phyloP scores from a whole-genome alignment of 2,113 vertebrate species.

The Anhinga rufa region DNA sequence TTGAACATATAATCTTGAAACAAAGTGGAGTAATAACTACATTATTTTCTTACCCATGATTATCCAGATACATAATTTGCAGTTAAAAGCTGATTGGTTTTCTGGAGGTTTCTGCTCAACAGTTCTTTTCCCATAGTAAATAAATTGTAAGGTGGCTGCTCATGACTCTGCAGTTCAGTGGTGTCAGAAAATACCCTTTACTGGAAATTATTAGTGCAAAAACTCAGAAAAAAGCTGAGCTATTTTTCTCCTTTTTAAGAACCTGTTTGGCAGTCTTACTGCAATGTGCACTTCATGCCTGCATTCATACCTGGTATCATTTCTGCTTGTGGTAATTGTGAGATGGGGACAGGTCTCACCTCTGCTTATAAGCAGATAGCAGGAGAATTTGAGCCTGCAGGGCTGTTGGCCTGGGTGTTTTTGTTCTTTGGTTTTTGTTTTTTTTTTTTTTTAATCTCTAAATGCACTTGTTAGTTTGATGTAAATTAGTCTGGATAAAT shows the following conservation, averaged over 20 bases:
- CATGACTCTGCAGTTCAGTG: neutral
- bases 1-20: neutral
- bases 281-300: too few species aligned
- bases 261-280: too few species aligned
- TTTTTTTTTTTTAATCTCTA: neutral
- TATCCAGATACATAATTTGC: neutral
- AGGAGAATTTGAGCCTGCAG: neutral
- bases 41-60: neutral
- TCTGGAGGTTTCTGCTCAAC: neutral
- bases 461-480: neutral
- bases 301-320: neutral
- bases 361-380: neutral
- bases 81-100: neutral
- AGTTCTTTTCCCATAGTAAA: neutral
- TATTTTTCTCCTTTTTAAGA: neutral
- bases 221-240: neutral
- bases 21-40: neutral
- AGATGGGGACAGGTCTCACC: neutral
- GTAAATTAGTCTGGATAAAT: neutral
- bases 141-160: neutral
- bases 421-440: too few species aligned
- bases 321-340: neutral
- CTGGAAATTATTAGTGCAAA: neutral
- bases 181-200: neutral
- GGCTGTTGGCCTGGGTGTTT: neutral